Evolutionary conservation across 2,113 vertebrate species (phyloP), one percentile per base, ranked within the genome.

Genomic region (Oxyura jamaicensis): DNA sequence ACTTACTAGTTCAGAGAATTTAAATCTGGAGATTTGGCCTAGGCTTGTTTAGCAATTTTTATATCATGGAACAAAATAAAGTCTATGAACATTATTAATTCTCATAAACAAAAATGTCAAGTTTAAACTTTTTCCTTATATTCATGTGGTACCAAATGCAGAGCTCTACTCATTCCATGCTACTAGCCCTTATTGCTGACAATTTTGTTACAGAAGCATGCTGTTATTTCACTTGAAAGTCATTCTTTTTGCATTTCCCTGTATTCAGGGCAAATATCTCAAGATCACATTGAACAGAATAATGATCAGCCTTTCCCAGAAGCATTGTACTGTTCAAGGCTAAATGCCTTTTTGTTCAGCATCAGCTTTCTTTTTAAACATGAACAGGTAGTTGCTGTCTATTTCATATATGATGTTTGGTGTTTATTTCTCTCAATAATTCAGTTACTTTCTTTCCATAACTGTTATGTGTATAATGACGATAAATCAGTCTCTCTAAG

Each of bases 261-360:
- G 7, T 46, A 63, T 79, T 90, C 50, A 63, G 63, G 56, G 22
- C 68, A 93, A 93, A 91, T 31, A 44, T 53, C 58, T 92, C 31
- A 89, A 93, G 31, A 62, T 83, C 33, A 75, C 2, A 5, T 86
- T 17, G 82, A 93, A 83, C 13, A 39, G 77, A 87, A 77, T 91
- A 92, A 79, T 76, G 75, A 93, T 73, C 67, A 68, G 25, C 9
- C 86, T 25, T 83, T 94, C 48, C 60, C 68, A 95, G 65, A 90
- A 84, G n/a, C 28, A 59, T 76, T 90, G 25, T 74, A 94, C 17
- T 6, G 17, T 92, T 91, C 75, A 78, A 91, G 72, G n/a, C 42
- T 86, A 86, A 85, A 73, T 91, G 15, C 28, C 18, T 81, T 94
- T 94, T 91, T 73, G 22, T 90, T 86, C 65, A 78, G 18, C 14